Base-by-base conservation (phyloP, 2,797 vertebrate genomes). In the Lepus oiostolus region DNA sequence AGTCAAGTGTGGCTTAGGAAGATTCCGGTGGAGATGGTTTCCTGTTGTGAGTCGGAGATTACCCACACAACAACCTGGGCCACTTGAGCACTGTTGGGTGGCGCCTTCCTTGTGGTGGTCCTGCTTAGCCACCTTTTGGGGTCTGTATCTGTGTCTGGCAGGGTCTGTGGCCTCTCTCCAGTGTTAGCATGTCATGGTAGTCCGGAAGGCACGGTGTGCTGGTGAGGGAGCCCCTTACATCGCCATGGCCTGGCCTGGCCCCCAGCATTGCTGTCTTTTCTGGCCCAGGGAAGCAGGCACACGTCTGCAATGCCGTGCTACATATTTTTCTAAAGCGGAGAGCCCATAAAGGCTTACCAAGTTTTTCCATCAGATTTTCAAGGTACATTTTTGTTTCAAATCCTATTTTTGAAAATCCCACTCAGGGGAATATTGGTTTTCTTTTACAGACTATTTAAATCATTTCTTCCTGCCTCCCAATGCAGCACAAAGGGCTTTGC, bases 331-430 rank as follows among this genome's bases (percentile, higher is more conserved):
- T 60, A 17, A 81, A 92, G 26, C 58, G 14, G n/a, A 58, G 47
- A 87, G 7, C 17, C 52, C 14, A 52, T 38, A 47, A 62, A 76
- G 13, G 10, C 47, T 88, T 90, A 28, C 91, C 90, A 90, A 77
- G 42, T 70, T 24, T 30, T 68, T 65, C 88, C 79, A 17, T 38
- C 21, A 52, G 82, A 91, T 93, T 94, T 83, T 85, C 38, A 80
- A 83, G 88, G 9, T 24, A 58, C 24, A 76, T 7, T 62, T 93
- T 85, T 62, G 10, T 85, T 74, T 95, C 92, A 63, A 94, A 60
- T 80, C 74, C 88, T 87, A 68, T 68, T 93, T 95, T 96, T n/a
- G 5, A 87, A 95, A 94, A 80, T 58, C 38, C 42, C 52, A 65
- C 38, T 84, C 54, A 12, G 60, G 71, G 26, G 26, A 88, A 86